These are phyloP conservation scores for Peromyscus maniculatus DNA, from an alignment of 2,113 vertebrate species.

Conservation along the genomic window DNA sequence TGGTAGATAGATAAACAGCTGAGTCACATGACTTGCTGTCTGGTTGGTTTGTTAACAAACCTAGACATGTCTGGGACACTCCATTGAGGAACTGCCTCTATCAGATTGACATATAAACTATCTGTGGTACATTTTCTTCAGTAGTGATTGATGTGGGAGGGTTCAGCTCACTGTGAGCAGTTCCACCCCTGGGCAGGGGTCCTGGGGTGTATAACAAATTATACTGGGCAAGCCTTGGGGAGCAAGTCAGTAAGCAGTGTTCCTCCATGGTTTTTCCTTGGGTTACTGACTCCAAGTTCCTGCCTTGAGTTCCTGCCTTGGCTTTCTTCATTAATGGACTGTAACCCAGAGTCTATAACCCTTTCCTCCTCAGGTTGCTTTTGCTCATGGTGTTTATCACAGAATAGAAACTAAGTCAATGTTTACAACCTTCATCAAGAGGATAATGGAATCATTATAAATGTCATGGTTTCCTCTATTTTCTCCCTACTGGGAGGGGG, in stretches of 20 bases:
- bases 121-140: not conserved
- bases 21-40: not conserved
- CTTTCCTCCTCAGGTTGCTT: not conserved
- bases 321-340: not conserved
- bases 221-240: not conserved
- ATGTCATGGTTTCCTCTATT: not conserved
- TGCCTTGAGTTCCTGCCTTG: not conserved
- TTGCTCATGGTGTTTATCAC: not conserved
- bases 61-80: not conserved
- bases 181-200: not conserved
- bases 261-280: not conserved
- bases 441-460: not conserved
- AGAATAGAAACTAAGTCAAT: not conserved
- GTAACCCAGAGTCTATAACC: not conserved
- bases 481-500: too few relatives aligned
- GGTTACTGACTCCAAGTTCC: not conserved
- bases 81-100: not conserved
- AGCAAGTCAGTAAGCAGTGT: not conserved
- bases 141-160: not conserved
- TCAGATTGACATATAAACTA: not conserved
- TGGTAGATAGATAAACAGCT: not conserved
- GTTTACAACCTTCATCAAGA: not conserved
- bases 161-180: too few relatives aligned
- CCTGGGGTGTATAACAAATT: not conserved
- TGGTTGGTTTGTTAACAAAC: not conserved